These are phyloP conservation scores for Copsychus sechellarum DNA, from an alignment of 2,113 vertebrate genomes.

Conservation along the genomic window DNA sequence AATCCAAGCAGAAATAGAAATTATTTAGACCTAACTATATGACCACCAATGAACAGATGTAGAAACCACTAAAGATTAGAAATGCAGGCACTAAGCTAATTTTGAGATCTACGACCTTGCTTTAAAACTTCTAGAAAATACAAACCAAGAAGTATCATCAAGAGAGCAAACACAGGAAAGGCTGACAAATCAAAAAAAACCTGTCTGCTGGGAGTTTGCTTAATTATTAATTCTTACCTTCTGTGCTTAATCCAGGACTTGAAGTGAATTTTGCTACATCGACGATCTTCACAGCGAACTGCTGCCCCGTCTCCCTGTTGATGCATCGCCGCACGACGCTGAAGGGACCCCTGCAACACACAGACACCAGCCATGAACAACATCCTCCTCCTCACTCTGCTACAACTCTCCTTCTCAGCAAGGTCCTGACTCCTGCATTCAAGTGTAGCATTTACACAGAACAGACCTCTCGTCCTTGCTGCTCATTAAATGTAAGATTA, in stretches of 20 bases:
- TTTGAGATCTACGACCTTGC: neutral
- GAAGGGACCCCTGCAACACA: conserved; percentile 90
- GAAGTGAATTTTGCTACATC: conserved; percentile 99
- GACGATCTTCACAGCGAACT: conserved; percentile 98
- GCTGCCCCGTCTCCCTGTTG: conserved; percentile 97
- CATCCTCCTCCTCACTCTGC: neutral
- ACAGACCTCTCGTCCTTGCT: neutral
- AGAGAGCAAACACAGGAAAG: neutral
- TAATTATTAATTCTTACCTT: conserved; percentile 79
- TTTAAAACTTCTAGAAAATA: neutral
- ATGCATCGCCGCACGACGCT: conserved; percentile 98
- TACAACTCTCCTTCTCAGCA: neutral
- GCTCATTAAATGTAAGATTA: neutral
- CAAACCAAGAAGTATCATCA: neutral
- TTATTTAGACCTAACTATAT: neutral
- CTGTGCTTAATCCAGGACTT: conserved; percentile 98
- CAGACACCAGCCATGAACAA: neutral
- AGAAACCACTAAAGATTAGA: neutral
- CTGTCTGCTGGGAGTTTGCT: neutral
- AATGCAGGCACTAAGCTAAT: neutral
- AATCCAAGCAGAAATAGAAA: neutral
- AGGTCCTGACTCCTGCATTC: neutral
- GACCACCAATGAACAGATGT: neutral
- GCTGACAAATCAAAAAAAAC: neutral
- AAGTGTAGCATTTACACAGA: neutral